Conservation (phyloP, 1,140 invertebrate genomes). For the Tenebrio molitor region DNA sequence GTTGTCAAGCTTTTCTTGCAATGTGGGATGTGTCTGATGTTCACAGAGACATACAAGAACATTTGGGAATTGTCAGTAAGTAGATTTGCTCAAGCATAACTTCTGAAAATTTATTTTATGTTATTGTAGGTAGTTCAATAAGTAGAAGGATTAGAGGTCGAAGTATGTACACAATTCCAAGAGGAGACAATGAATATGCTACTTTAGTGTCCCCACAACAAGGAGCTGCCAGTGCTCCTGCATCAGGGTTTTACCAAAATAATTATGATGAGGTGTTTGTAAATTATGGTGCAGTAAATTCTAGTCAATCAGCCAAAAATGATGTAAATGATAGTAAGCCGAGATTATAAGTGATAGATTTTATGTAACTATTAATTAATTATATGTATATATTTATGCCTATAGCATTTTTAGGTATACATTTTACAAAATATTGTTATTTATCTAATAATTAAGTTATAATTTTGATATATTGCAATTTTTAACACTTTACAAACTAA, state of each 20-base stretch:
- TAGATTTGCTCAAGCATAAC: no score
- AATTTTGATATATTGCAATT: slow-evolving; percentile 17
- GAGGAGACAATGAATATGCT: slow-evolving; percentile 70
- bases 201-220: slow-evolving; percentile 52
- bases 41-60: slow-evolving; percentile 90
- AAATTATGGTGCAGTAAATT: slow-evolving; percentile 56
- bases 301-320: slow-evolving; percentile 44
- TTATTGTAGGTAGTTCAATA: slow-evolving; percentile 74
- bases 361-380: background rate
- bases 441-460: background rate
- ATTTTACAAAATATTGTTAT: background rate
- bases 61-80: slow-evolving; percentile 88
- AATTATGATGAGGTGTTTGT: slow-evolving; percentile 55
- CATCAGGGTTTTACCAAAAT: slow-evolving; percentile 56
- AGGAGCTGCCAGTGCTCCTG: slow-evolving; percentile 48
- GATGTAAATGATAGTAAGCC: slow-evolving; percentile 16
- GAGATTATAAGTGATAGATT: slow-evolving; percentile 15
- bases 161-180: slow-evolving; percentile 78
- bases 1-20: slow-evolving; percentile 76
- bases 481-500: background rate
- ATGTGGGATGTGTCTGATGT: slow-evolving; percentile 98
- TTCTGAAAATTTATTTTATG: slow-evolving; percentile 17
- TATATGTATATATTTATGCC: background rate
- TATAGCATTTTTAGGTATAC: slow-evolving; percentile 5
- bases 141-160: slow-evolving; percentile 80